Base-by-base conservation (phyloP, 2,113 vertebrate genomes). In the Clarias magur region DNA sequence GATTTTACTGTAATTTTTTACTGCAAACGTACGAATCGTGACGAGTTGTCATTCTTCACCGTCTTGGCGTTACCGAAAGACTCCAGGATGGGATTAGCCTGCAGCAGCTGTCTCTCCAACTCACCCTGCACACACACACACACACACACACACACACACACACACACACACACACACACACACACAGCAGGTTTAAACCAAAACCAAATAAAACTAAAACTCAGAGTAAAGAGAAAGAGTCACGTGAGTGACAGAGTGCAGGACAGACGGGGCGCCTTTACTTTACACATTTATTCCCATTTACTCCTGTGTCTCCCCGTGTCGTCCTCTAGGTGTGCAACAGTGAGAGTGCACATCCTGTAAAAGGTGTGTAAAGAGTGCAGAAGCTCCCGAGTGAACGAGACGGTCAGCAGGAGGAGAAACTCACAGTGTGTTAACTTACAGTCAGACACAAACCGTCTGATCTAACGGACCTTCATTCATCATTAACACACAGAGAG, bases 41-140 rank as follows among this genome's bases (percentile, higher is more conserved):
- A 99, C 1, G 98, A 99, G 93, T 99, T 99, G 94, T 99, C 98
- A 15, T 99, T 99, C 93, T 99, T 99, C 94, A 99, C 98, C 1
- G 98, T 99, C 94, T 99, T 99, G 10, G 97, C 98, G 4, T 99
- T 99, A 85, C 98, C 98, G 13, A 99, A 99, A 17, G 98, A 97
- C 89, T 99, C 98, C 85, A 99, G 95, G 88, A 99, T 99, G 90
- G 98, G 98, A 92, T 99, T 99, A 34, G 98, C 98, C 94, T 99
- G 98, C 82, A 99, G 95, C 88, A 99, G 97, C 91, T 99, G 98
- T 42, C 97, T 96, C 86, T 99, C 98, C 93, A 99, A 91, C 94
- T 99, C 98, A 48, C 98, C 98, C 98, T 99, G 83, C 2, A 54
- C 48, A 76, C 73, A 76, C 42, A 53, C 48, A 76, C 73, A 76